phyloP scores from a whole-genome alignment of 2,888 invertebrate genomes.

The Mechanitis mazaeus region DNA sequence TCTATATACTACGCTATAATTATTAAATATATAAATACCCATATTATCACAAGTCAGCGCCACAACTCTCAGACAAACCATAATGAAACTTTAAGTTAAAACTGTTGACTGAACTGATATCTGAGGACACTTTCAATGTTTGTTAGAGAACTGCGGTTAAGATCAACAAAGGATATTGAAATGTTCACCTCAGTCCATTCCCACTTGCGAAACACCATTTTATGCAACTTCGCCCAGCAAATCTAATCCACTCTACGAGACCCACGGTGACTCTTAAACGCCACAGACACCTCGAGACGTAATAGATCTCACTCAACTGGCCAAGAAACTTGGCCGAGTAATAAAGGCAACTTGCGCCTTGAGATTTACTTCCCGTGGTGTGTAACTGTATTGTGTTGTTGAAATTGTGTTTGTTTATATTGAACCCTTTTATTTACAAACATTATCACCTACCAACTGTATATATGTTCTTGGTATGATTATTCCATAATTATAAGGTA shows the following conservation, averaged over 20 bases:
- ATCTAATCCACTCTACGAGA: conserved; percentile 43
- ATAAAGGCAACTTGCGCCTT: conserved; percentile 48
- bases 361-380: conserved; percentile 50
- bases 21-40: too few relatives aligned
- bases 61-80: conserved; percentile 8
- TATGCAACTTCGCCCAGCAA: conserved; percentile 47
- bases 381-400: conserved; percentile 45
- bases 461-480: not conserved
- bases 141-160: conserved; percentile 36
- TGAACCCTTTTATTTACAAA: conserved; percentile 6
- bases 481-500: not conserved
- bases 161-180: conserved; percentile 59
- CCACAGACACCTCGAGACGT: conserved; percentile 34
- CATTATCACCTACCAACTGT: not conserved
- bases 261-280: conserved; percentile 32
- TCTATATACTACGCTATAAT: too few relatives aligned
- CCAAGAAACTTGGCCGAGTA: conserved; percentile 35
- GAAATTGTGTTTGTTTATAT: conserved; percentile 29
- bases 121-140: conserved; percentile 37
- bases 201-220: conserved; percentile 56
- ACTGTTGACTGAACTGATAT: conserved; percentile 30
- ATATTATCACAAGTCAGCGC: too few relatives aligned
- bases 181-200: conserved; percentile 52
- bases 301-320: conserved; percentile 50
- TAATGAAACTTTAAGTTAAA: conserved; percentile 19